These are phyloP conservation scores for Tapirus terrestris DNA, from an alignment of 2,113 vertebrate genomes.

Conservation along the genomic window DNA sequence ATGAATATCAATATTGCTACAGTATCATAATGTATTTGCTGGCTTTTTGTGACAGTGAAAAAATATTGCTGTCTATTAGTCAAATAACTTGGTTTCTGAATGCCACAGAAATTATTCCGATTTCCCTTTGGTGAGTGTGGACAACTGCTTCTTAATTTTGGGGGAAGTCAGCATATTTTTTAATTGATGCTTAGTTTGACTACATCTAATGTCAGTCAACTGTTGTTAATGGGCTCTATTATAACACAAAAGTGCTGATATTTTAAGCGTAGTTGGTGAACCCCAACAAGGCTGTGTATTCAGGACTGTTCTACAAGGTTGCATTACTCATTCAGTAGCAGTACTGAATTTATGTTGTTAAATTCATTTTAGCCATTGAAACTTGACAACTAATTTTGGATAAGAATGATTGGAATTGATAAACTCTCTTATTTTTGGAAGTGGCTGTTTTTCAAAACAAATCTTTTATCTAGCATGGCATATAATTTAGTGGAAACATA, in stretches of 20 bases:
- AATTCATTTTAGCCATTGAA: constrained; percentile 87
- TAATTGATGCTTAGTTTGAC: constrained; percentile 84
- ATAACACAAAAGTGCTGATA: constrained; percentile 84
- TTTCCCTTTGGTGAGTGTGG: constrained; percentile 77
- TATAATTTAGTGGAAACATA: constrained; percentile 87
- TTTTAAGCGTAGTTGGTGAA: constrained; percentile 81
- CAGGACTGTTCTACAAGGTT: constrained; percentile 71
- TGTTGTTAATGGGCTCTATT: constrained; percentile 86
- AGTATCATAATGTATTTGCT: constrained; percentile 68
- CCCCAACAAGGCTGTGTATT: constrained; percentile 70
- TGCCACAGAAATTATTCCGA: constrained; percentile 80
- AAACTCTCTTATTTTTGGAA: constrained; percentile 88
- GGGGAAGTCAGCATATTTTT: constrained; percentile 85
- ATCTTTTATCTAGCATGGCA: constrained; percentile 87
- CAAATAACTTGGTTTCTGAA: constrained; percentile 83
- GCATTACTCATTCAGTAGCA: constrained; percentile 83
- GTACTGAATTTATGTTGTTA: constrained; percentile 85
- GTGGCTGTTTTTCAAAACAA: constrained; percentile 88
- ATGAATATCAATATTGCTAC: constrained; percentile 84
- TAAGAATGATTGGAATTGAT: constrained; percentile 89
- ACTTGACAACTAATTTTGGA: constrained; percentile 90
- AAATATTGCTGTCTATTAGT: constrained; percentile 79
- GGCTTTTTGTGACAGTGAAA: constrained; percentile 75
- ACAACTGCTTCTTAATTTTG: constrained; percentile 79
- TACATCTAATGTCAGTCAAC: constrained; percentile 85